These are phyloP conservation scores for Aythya baeri DNA, from an alignment of 2,113 vertebrate species.

Conservation along the genomic window DNA sequence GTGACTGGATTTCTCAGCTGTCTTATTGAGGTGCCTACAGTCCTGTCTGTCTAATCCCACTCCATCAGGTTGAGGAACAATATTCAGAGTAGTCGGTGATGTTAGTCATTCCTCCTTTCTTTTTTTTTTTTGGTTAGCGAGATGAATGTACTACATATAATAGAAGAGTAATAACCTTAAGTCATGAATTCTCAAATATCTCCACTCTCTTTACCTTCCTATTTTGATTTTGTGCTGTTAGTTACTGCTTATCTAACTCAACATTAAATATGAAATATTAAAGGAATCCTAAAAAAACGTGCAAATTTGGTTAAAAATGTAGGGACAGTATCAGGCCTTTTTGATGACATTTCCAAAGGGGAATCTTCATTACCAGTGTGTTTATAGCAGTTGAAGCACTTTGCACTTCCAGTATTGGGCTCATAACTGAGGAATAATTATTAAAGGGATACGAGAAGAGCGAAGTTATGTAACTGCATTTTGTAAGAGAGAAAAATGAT, in stretches of 20 bases:
- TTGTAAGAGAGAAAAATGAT: not conserved
- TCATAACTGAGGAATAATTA: not conserved
- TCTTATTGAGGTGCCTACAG: not conserved
- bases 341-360: not conserved
- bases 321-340: not conserved
- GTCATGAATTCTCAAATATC: not conserved
- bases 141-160: not conserved
- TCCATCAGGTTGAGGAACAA: not conserved
- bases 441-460: not conserved
- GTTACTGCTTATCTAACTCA: not conserved
- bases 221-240: not conserved
- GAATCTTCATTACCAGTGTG: not conserved
- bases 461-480: not conserved
- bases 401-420: not conserved
- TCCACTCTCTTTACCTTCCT: not conserved
- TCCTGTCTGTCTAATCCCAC: not conserved
- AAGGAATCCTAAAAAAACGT: not conserved
- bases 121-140: not conserved
- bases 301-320: not conserved
- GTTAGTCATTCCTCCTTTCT: not conserved
- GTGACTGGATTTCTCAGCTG: not conserved
- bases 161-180: not conserved
- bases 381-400: not conserved
- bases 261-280: rapidly evolving
- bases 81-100: not conserved